phyloP scores from a whole-genome alignment of 2,113 vertebrate species.

The Embiotoca jacksoni region DNA sequence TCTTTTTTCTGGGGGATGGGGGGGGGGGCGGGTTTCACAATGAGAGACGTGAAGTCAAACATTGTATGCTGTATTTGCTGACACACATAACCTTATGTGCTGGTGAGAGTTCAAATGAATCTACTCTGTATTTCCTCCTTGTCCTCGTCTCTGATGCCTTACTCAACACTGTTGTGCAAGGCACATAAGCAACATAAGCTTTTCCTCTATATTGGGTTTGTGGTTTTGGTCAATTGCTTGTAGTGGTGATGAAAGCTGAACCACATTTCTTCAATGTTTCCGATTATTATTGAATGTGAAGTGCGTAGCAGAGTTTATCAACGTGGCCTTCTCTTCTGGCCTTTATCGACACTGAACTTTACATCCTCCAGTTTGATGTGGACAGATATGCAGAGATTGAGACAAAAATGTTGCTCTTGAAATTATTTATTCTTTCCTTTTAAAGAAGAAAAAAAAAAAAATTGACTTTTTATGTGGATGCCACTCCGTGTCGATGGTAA shows the following conservation, averaged over 20 bases:
- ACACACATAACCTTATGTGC: slow-evolving; percentile 4
- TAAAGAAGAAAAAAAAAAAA: too few species aligned
- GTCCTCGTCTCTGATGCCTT: neutral
- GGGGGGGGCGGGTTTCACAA: slow-evolving; percentile 8
- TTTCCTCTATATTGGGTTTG: slow-evolving; percentile 44
- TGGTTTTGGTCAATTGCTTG: slow-evolving; percentile 42
- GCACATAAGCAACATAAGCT: slow-evolving; percentile 2
- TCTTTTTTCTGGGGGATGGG: neutral
- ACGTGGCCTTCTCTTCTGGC: neutral
- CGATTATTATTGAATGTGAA: slow-evolving; percentile 28
- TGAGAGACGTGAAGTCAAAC: slow-evolving; percentile 38
- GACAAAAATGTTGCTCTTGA: too few species aligned
- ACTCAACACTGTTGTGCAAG: slow-evolving; percentile 5
- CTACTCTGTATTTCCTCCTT: neutral
- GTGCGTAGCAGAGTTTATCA: neutral
- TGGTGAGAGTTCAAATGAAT: slow-evolving; percentile 19
- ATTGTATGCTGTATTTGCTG: slow-evolving; percentile 20
- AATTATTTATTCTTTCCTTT: too few species aligned
- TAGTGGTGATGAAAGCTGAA: slow-evolving; percentile 28
- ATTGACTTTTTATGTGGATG: too few species aligned
- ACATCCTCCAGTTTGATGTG: too few species aligned
- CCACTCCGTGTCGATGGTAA: too few species aligned
- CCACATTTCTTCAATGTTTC: slow-evolving; percentile 13
- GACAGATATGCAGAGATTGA: neutral
- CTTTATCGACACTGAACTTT: neutral